phyloP scores from a whole-genome alignment of 1,140 invertebrate genomes.

The Holcopasites calliopsidis region DNA sequence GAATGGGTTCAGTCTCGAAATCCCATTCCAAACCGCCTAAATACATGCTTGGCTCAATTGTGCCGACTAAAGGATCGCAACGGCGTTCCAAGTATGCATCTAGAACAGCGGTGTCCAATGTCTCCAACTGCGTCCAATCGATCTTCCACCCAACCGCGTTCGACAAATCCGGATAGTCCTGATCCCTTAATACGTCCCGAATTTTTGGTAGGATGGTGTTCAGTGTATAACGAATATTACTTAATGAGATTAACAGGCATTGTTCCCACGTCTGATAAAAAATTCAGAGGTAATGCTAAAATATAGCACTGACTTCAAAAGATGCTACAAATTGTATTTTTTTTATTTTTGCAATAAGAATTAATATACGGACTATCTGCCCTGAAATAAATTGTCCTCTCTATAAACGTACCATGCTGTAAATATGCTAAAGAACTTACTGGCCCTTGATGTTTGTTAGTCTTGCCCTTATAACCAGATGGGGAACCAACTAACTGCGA shows the following conservation, averaged over 20 bases:
- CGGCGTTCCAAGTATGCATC: constrained; percentile 95
- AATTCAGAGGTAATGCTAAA: constrained; percentile 39
- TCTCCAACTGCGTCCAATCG: constrained; percentile 81
- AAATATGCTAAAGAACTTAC: constrained; percentile 49
- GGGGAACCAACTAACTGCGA: constrained; percentile 85
- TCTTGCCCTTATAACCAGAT: constrained; percentile 76
- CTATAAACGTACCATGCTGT: not conserved
- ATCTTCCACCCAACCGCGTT: constrained; percentile 72
- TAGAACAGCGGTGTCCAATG: constrained; percentile 85
- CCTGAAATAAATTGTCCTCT: not conserved
- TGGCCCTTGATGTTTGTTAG: constrained; percentile 71
- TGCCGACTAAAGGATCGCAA: constrained; percentile 94
- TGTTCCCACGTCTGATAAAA: constrained; percentile 86
- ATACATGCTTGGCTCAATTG: constrained; percentile 97
- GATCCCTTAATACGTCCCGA: constrained; percentile 75
- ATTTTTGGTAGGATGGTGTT: constrained; percentile 87
- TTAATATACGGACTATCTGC: not conserved
- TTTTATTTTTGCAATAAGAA: constrained; percentile 22
- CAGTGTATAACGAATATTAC: constrained; percentile 93
- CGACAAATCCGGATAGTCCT: constrained; percentile 75
- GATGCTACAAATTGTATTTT: constrained; percentile 19
- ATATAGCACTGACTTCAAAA: constrained; percentile 30
- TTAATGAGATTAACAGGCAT: constrained; percentile 90
- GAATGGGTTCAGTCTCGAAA: constrained; percentile 85
- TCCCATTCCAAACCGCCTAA: constrained; percentile 93